Conservation (phyloP, 2,888 invertebrate genomes). For the Scaptomyza reducta region DNA sequence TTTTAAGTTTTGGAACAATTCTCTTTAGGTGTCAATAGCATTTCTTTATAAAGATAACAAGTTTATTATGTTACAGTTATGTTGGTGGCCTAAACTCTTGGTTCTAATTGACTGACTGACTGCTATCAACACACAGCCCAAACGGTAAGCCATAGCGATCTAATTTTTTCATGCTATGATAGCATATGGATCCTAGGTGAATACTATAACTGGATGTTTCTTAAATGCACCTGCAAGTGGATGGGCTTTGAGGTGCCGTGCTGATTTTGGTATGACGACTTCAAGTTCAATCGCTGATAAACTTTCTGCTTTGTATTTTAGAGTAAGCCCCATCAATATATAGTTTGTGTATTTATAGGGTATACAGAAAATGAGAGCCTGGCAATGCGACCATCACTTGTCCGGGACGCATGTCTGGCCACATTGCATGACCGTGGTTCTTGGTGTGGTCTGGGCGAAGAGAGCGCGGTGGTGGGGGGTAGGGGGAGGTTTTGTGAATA, state of each 20-base stretch:
- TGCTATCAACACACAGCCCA: background rate
- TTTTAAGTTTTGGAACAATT: no score
- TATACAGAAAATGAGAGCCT: constrained; percentile 57
- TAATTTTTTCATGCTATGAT: background rate
- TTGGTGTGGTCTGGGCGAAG: constrained; percentile 1
- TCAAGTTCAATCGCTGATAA: no score
- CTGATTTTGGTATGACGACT: no score
- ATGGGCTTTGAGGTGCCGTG: no score
- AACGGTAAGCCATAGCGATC: background rate
- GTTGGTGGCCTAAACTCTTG: no score
- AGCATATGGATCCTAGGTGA: background rate
- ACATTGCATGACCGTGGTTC: constrained; percentile 21
- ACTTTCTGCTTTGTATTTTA: no score
- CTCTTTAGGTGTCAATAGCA: no score
- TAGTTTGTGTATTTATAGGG: constrained; percentile 16
- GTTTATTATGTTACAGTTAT: no score
- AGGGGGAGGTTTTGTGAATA: background rate
- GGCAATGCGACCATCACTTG: constrained; percentile 62
- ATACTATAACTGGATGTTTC: no score
- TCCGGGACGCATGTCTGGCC: constrained; percentile 62
- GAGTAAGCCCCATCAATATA: no score
- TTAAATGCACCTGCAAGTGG: no score
- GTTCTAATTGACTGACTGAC: background rate
- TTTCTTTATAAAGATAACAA: no score
- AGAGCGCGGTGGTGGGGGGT: background rate